phyloP scores from a whole-genome alignment of 2,888 invertebrate species.

The Rotaria macrura region DNA sequence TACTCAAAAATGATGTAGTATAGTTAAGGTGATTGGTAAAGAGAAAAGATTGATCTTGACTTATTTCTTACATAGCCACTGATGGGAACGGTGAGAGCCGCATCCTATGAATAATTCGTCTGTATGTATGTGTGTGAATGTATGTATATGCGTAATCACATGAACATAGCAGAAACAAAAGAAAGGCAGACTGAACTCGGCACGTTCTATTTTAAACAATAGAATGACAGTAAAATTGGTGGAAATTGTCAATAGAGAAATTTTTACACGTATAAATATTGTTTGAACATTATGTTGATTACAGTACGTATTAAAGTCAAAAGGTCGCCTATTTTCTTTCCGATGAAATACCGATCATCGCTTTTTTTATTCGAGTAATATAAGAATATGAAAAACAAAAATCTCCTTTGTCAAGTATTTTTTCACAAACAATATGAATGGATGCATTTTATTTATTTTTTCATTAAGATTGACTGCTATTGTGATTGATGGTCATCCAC shows the following conservation, averaged over 20 bases:
- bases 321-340: background rate
- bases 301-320: background rate
- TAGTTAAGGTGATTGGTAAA: background rate
- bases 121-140: background rate
- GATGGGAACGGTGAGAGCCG: background rate
- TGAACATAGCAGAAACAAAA: constrained; percentile 3
- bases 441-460: background rate
- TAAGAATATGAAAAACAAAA: background rate
- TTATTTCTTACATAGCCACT: background rate
- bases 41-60: background rate
- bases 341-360: background rate
- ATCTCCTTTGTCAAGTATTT: background rate
- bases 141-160: background rate
- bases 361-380: background rate
- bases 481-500: background rate
- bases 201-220: background rate
- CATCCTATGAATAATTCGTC: background rate
- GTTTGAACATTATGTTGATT: background rate
- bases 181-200: background rate
- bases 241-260: background rate
- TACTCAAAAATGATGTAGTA: background rate
- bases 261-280: background rate
- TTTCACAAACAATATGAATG: background rate
- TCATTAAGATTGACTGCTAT: background rate
- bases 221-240: background rate